phyloP scores from a whole-genome alignment of 1,140 invertebrate species.

The Hesperophylax magnus region DNA sequence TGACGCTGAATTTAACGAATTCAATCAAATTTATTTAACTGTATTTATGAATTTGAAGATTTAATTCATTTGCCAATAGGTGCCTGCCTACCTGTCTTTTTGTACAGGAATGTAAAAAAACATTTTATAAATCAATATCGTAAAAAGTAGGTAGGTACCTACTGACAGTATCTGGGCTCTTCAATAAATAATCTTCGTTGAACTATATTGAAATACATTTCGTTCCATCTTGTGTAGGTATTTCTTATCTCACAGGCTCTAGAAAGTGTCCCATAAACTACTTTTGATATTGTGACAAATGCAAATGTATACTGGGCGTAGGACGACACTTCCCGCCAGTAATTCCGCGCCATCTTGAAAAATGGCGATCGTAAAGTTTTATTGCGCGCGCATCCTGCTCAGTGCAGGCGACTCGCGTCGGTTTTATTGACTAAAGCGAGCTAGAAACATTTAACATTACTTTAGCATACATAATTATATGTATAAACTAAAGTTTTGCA shows the following conservation, averaged over 20 bases:
- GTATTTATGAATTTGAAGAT: too few species aligned
- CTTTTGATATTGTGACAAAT: background rate
- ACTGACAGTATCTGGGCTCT: too few species aligned
- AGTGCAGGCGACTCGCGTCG: conserved; percentile 14
- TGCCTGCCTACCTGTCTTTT: too few species aligned
- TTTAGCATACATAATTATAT: too few species aligned
- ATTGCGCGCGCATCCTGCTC: conserved; percentile 43
- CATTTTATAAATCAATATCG: too few species aligned
- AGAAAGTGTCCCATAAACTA: background rate
- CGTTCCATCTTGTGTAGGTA: background rate
- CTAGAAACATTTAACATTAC: too few species aligned
- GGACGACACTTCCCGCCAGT: conserved; percentile 25
- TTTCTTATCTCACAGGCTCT: background rate
- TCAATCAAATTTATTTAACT: too few species aligned
- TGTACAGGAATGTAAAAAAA: too few species aligned
- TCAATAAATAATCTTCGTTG: background rate
- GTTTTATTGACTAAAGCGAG: conserved; percentile 2
- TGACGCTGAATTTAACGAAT: too few species aligned
- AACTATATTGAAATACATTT: background rate
- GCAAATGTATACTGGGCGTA: background rate
- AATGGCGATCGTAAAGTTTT: conserved; percentile 45
- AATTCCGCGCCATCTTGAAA: conserved; percentile 29
- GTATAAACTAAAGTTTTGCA: too few species aligned
- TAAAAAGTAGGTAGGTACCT: too few species aligned
- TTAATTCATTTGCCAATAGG: too few species aligned